Conservation (phyloP, 2,113 vertebrate species). For the Podiceps cristatus region DNA sequence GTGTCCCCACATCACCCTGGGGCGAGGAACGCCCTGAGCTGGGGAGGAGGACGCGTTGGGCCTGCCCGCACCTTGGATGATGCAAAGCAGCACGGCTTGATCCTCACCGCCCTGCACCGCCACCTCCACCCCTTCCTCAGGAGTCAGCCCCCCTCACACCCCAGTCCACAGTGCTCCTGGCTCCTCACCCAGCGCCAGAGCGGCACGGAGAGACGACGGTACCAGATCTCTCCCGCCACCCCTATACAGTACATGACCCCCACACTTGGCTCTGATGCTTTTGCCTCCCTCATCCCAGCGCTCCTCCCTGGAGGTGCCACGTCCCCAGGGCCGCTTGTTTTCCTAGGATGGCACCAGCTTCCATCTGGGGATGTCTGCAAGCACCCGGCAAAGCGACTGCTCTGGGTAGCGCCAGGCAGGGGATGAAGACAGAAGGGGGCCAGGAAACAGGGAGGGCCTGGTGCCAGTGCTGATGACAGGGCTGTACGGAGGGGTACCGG, state of each 20-base stretch:
- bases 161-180: rapidly evolving
- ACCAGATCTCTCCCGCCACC: neutral
- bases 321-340: rapidly evolving
- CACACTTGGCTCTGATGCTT: neutral
- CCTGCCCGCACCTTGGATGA: neutral
- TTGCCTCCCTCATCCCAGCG: neutral
- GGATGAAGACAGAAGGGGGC: neutral
- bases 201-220: neutral
- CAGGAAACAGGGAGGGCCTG: neutral
- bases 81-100: neutral
- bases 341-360: neutral
- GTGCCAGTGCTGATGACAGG: neutral
- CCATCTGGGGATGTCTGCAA: neutral
- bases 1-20: rapidly evolving
- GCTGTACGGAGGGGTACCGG: neutral
- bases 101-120: neutral
- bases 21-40: rapidly evolving
- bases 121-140: neutral
- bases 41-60: neutral
- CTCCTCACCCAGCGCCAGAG: neutral
- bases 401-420: neutral
- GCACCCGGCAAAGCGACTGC: neutral
- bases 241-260: neutral
- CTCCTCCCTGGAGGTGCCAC: neutral
- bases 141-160: neutral